Evolutionary conservation across 2,113 vertebrate genomes (phyloP), one percentile per base, ranked within the genome.

Genomic region (Pituophis catenifer): DNA sequence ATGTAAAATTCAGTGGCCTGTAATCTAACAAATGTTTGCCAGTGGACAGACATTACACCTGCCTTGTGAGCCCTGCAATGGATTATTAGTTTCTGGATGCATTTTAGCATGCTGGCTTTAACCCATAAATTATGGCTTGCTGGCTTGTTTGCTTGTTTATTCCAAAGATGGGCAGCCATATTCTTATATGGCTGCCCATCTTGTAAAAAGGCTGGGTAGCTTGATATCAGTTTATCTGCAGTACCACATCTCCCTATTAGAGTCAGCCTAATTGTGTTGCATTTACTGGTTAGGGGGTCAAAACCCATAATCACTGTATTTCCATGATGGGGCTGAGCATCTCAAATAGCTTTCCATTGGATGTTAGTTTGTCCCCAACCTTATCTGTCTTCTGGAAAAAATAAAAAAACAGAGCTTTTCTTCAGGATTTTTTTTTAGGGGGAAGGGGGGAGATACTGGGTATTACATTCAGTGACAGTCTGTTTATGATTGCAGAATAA

Each of bases 351-450:
- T 33, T 75, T 33, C n/a, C n/a, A 33, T 17, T 75, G n/a, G 15
- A 75, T 15, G n/a, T 75, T 19, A 75, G n/a, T 33, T n/a, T 75
- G n/a, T 17, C 13, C n/a, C n/a, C 29, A 75, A 15, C n/a, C n/a
- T 75, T 75, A 75, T 8, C n/a, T 75, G 13, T n/a, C n/a, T 75
- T 33, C 65, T 33, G 13, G 65, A 75, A 75, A 75, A 75, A 33
- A 29, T 75, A 44, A 33, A 13, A 75, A 75, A 75, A 75, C n/a
- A 75, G 15, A 33, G 65, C n/a, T 75, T 75, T 75, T 33, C 29
- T 75, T 33, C 2, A 1, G 65, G n/a, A 17, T 7, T 17, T 15
- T 33, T 33, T n/a, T 13, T 15, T 0, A 5, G 0, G 1, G 29
- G 10, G 9, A 8, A 8, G 23, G 3, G 58, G 9, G 9, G 26